Conservation (phyloP, 2,113 vertebrate genomes). For the Diadophis punctatus region DNA sequence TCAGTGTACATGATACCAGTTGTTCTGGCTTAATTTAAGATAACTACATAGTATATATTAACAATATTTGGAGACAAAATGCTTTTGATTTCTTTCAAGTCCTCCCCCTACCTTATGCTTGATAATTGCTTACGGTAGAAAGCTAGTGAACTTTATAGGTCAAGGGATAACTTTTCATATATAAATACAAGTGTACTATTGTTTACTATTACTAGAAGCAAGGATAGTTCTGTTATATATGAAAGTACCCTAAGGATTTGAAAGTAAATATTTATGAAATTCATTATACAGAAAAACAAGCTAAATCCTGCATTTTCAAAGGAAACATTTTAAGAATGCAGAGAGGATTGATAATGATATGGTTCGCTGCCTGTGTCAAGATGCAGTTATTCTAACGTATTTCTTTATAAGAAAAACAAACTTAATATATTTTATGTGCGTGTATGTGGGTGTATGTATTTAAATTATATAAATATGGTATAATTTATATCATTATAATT, state of each 20-base stretch:
- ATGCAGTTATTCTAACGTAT: not conserved
- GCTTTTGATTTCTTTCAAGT: not conserved
- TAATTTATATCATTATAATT: not conserved
- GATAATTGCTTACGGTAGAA: not conserved
- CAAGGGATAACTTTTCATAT: constrained; percentile 1
- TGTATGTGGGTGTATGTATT: not conserved
- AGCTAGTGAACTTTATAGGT: not conserved
- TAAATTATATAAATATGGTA: not conserved
- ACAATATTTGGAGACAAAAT: not conserved
- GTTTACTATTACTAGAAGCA: not conserved
- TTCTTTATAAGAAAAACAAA: not conserved
- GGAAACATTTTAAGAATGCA: not conserved
- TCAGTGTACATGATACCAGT: not conserved
- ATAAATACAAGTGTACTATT: not conserved
- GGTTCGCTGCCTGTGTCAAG: not conserved
- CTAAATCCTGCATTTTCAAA: not conserved
- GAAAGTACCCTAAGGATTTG: not conserved
- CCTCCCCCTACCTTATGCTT: not conserved
- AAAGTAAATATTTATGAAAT: constrained; percentile 19
- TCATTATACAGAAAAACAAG: not conserved
- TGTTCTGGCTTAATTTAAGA: not conserved
- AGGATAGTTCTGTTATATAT: not conserved
- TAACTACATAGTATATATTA: not conserved
- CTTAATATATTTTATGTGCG: no score
- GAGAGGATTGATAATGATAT: not conserved